Evolutionary conservation across 2,888 invertebrate genomes (phyloP).

Genomic region (Cantharis lateralis): DNA sequence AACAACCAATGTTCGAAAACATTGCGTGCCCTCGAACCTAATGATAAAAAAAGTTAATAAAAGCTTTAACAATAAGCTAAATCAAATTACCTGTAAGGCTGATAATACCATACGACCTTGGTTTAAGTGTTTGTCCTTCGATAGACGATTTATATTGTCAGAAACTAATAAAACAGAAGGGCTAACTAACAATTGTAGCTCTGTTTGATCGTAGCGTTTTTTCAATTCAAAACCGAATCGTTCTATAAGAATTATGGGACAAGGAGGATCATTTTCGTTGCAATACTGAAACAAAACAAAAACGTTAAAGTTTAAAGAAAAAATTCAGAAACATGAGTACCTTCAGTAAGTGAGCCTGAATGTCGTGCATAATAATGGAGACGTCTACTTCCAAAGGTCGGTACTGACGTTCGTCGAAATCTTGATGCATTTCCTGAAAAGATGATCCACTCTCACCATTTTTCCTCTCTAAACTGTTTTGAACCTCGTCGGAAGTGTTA

Average conservation of each 20-base stretch:
- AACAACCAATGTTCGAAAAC: conserved; percentile 91
- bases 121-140: conserved; percentile 72
- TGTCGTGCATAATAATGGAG: conserved; percentile 91
- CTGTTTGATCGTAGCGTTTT: conserved; percentile 89
- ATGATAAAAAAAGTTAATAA: conserved; percentile 54
- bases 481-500: conserved; percentile 49
- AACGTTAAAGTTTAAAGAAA: conserved; percentile 2
- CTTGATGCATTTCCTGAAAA: conserved; percentile 79
- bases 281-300: conserved; percentile 67
- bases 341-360: conserved; percentile 91
- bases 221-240: conserved; percentile 97
- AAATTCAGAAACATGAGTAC: conserved; percentile 45
- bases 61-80: not conserved
- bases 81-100: conserved; percentile 70
- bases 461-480: conserved; percentile 58
- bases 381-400: conserved; percentile 90
- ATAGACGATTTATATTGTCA: conserved; percentile 72
- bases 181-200: conserved; percentile 85
- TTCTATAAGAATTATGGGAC: conserved; percentile 87
- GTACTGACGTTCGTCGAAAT: conserved; percentile 85
- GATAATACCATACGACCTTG: conserved; percentile 87
- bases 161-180: conserved; percentile 84
- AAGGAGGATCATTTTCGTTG: conserved; percentile 86
- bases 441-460: conserved; percentile 68
- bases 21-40: conserved; percentile 90